Conservation (phyloP, 1,140 invertebrate species). For the Ganaspis sp. region DNA sequence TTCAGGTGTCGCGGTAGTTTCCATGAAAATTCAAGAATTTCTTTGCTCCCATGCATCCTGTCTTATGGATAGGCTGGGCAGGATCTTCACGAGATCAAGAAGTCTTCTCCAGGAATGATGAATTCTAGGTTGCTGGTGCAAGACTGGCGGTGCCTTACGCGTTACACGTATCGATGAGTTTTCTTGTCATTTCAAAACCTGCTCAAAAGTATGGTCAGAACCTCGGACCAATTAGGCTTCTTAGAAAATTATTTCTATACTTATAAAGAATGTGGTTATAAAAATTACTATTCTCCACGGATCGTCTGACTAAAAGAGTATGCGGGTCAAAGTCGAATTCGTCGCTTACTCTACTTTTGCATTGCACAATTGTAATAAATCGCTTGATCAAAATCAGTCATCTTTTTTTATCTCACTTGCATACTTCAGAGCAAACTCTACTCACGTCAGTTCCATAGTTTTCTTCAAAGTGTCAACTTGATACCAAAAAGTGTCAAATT, state of each 20-base stretch:
- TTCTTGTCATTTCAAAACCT: conserved; percentile 29
- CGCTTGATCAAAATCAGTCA: not conserved
- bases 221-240: conserved; percentile 29
- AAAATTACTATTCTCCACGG: conserved; percentile 9
- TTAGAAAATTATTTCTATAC: conserved; percentile 26
- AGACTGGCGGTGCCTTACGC: not conserved
- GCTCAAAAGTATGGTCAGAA: conserved; percentile 26
- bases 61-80: not conserved
- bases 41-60: conserved; percentile 23
- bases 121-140: not conserved
- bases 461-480: too few species aligned
- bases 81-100: conserved; percentile 13
- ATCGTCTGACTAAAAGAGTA: conserved; percentile 7
- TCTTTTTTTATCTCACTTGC: too few species aligned
- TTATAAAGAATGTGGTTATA: conserved; percentile 31
- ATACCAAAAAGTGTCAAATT: too few species aligned
- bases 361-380: not conserved
- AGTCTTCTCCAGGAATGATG: not conserved
- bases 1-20: conserved; percentile 32
- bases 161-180: conserved; percentile 18
- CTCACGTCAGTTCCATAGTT: too few species aligned
- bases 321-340: conserved; percentile 22
- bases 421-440: too few species aligned
- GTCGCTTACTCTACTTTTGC: not conserved
- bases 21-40: conserved; percentile 46